A percentile compares a stretch with the other conserved stretches of the same genome.
These are phyloP conservation scores for Cheilosia pagana DNA, from an alignment of 2,888 invertebrate genomes.

Conservation along the genomic window DNA sequence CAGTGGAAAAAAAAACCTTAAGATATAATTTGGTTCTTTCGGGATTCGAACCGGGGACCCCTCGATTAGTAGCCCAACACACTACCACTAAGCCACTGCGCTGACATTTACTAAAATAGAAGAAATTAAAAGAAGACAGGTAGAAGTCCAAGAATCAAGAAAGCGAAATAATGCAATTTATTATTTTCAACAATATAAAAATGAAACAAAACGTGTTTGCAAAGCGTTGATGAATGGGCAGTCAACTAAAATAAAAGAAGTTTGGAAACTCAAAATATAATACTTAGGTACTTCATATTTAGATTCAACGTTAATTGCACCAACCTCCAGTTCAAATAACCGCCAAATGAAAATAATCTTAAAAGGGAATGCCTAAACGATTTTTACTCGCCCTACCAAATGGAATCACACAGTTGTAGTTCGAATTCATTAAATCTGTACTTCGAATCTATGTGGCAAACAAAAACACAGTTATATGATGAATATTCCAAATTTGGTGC, in stretches of 20 bases:
- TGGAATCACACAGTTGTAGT: constrained; percentile 37
- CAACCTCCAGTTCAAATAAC: constrained; percentile 13
- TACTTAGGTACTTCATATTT: constrained; percentile 1
- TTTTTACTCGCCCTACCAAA: constrained; percentile 15
- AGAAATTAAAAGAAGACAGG: constrained; percentile 26
- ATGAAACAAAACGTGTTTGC: constrained; percentile 27
- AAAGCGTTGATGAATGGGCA: constrained; percentile 33
- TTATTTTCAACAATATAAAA: constrained; percentile 25
- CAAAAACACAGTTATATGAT: constrained; percentile 26
- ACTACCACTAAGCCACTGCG: too few relatives aligned
- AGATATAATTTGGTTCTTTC: too few relatives aligned
- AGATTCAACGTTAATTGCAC: neutral
- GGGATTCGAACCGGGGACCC: too few relatives aligned
- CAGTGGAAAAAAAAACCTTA: too few relatives aligned
- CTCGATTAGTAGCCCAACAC: too few relatives aligned
- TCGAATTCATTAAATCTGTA: constrained; percentile 29
- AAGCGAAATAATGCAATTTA: constrained; percentile 37
- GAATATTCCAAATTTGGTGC: constrained; percentile 36
- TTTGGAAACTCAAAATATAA: constrained; percentile 16
- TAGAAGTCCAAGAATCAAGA: constrained; percentile 9
- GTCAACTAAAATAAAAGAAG: constrained; percentile 29
- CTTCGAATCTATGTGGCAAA: constrained; percentile 36
- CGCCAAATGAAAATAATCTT: constrained; percentile 14
- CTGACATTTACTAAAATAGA: constrained; percentile 38
- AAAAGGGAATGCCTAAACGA: constrained; percentile 10